Base-by-base conservation (phyloP, 2,888 invertebrate species). In the Diabrotica balteata region DNA sequence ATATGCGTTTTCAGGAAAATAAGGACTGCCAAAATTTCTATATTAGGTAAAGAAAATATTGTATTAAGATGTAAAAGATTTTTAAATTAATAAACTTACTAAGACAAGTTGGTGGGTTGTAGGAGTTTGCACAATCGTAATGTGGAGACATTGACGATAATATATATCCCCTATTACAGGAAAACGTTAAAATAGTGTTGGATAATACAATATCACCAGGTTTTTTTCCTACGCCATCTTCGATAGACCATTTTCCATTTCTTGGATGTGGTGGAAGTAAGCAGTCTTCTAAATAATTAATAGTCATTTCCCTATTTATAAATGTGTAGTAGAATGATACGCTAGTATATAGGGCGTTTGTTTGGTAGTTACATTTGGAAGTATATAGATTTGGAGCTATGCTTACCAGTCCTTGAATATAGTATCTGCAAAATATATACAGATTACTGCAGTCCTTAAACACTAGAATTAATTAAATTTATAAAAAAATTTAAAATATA, bases 371-470 rank as follows among this genome's bases (percentile, higher is more conserved):
- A 50, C 73, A 73, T 45, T 60, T 11, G 3, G 62, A 45, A 9
- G 55, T 54, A 17, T 44, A 43, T 17, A 61, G 53, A 43, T 47
- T 64, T 8, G 73, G 73, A 9, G 67, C 70, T 7, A 73, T 59
- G 49, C 73, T 73, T n/a, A 70, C 73, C 1, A 73, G 49, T 5
- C 73, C 73, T 17, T 73, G 73, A 42, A 73, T 57, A 55, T 73
- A 73, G 52, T 70, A 73, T 7, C 72, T 58, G 54, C 44, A 22
- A 46, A 32, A 5, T 32, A 32, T 2, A 32, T 4, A 32, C 17
- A 4, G 4, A 32, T 32, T 32, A 32, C 32, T 32, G 32, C 4
- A 32, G 32, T 32, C 4, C 32, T 32, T 32, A 32, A 32, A 32
- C 5, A 32, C 5, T 32, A 32, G 32, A 32, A 32, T 32, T 32